phyloP scores from a whole-genome alignment of 2,888 invertebrate species.

The Lithophane socia region DNA sequence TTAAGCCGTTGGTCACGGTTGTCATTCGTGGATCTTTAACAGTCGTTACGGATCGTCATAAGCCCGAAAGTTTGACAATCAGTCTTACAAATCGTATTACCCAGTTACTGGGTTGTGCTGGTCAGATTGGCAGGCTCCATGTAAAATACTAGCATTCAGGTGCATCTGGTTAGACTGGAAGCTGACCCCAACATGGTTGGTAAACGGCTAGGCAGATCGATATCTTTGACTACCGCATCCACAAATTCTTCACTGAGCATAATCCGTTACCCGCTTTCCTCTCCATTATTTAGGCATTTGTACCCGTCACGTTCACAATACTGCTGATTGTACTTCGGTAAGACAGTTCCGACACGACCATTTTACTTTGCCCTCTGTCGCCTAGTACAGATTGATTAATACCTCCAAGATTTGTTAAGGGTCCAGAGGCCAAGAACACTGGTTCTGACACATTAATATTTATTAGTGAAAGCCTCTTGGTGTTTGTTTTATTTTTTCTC shows the following conservation, averaged over 20 bases:
- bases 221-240: slow-evolving; percentile 64
- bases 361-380: slow-evolving; percentile 64
- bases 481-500: slow-evolving; percentile 56
- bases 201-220: too few relatives aligned
- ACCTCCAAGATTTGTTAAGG: slow-evolving; percentile 26
- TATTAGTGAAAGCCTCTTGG: slow-evolving; percentile 80
- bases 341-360: slow-evolving; percentile 69
- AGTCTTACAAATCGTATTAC: too few relatives aligned
- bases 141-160: too few relatives aligned
- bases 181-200: too few relatives aligned
- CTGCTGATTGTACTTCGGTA: slow-evolving; percentile 80
- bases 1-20: too few relatives aligned
- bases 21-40: too few relatives aligned
- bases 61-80: too few relatives aligned
- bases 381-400: slow-evolving; percentile 42
- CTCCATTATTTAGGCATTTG: slow-evolving; percentile 82
- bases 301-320: slow-evolving; percentile 81
- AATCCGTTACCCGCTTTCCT: slow-evolving; percentile 68
- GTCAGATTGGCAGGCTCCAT: too few relatives aligned
- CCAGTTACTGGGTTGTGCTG: too few relatives aligned
- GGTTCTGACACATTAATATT: slow-evolving; percentile 77
- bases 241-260: slow-evolving; percentile 56
- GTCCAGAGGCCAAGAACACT: slow-evolving; percentile 51
- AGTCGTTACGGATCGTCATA: too few relatives aligned
- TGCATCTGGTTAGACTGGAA: too few relatives aligned